Conservation (phyloP, 2,797 vertebrate genomes). For the Sebastes oblongus region DNA sequence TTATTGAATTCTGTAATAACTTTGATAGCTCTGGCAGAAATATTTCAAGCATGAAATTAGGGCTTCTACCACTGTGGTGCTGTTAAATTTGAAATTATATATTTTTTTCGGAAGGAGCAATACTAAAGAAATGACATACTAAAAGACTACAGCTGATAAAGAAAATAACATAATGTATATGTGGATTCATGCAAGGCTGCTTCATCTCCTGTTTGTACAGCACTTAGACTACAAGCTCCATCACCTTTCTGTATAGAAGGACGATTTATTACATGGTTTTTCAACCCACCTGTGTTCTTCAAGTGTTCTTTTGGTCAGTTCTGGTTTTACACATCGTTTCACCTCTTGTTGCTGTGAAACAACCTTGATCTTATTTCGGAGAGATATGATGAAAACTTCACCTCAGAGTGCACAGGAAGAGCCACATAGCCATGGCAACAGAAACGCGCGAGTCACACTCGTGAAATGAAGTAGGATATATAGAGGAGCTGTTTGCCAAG, state of each 20-base stretch:
- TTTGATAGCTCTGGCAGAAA: slow-evolving; percentile 59
- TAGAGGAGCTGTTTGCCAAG: slow-evolving; percentile 50
- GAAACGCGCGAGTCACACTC: slow-evolving; percentile 20
- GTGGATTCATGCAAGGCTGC: slow-evolving; percentile 11
- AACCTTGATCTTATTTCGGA: slow-evolving; percentile 23
- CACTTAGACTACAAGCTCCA: neutral
- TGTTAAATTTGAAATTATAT: slow-evolving; percentile 65
- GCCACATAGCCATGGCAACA: slow-evolving; percentile 42
- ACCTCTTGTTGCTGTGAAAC: neutral
- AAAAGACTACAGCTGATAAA: slow-evolving; percentile 34
- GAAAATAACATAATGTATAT: slow-evolving; percentile 16
- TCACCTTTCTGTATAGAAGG: neutral
- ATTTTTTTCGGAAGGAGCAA: slow-evolving; percentile 44
- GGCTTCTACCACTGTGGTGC: slow-evolving; percentile 29
- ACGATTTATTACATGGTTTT: neutral
- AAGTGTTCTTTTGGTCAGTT: neutral
- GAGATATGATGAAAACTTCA: neutral
- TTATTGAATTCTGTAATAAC: slow-evolving; percentile 70
- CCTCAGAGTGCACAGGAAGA: slow-evolving; percentile 3
- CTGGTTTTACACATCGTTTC: neutral
- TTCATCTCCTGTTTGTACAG: slow-evolving; percentile 18
- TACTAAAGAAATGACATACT: slow-evolving; percentile 30
- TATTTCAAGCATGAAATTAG: slow-evolving; percentile 74
- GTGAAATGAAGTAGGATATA: slow-evolving; percentile 45
- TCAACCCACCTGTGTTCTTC: neutral